These are phyloP conservation scores for Hanleya hanleyi DNA, from an alignment of 2,888 invertebrate species.

Conservation along the genomic window DNA sequence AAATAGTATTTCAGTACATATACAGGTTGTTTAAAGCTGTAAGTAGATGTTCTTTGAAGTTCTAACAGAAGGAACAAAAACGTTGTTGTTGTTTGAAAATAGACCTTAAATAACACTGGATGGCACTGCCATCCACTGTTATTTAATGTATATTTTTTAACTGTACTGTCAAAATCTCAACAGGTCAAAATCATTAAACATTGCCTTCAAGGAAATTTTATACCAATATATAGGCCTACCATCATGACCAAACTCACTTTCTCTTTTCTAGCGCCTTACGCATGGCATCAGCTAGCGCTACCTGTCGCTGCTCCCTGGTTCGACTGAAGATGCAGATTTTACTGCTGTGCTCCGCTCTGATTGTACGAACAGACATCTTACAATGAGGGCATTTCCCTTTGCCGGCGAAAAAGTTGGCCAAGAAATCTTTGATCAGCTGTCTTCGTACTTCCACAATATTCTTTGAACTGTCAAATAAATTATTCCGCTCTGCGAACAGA, in stretches of 20 bases:
- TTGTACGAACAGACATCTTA: slow-evolving; percentile 26
- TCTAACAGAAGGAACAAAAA: no score
- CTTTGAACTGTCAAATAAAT: slow-evolving; percentile 40
- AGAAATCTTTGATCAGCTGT: slow-evolving; percentile 53
- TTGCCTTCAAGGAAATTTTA: no score
- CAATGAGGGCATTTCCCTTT: slow-evolving; percentile 56
- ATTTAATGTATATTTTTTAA: no score
- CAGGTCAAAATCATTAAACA: no score
- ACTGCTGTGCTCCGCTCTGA: slow-evolving; percentile 52
- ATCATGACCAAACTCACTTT: background rate
- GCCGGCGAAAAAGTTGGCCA: slow-evolving; percentile 31
- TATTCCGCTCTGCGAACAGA: background rate
- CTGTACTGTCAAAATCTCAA: no score
- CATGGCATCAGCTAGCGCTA: background rate
- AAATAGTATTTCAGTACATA: no score
- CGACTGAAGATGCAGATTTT: slow-evolving; percentile 38
- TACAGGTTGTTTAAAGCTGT: no score
- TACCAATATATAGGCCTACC: no score
- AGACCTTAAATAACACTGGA: no score
- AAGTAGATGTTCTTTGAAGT: no score
- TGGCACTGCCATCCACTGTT: no score
- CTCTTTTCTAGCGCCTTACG: background rate
- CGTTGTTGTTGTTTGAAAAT: no score
- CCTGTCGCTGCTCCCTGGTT: background rate
- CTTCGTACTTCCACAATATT: slow-evolving; percentile 61